A percentile compares a stretch with the other conserved stretches of the same genome.
These are phyloP conservation scores for Ormyrus pomaceus DNA, from an alignment of 2,888 invertebrate genomes.

Conservation along the genomic window DNA sequence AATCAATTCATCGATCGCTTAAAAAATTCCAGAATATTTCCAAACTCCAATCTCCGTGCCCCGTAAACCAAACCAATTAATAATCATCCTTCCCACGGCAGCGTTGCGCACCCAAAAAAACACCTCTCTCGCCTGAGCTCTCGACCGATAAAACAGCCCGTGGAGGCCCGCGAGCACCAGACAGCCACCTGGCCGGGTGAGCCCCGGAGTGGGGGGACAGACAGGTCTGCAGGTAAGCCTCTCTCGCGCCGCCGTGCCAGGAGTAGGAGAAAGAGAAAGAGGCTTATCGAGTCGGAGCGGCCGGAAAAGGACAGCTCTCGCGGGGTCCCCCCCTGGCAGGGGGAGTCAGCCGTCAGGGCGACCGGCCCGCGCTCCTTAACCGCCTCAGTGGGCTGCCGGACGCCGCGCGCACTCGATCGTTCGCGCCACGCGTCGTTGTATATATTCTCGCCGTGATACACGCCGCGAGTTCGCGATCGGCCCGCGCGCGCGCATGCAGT, in stretches of 20 bases:
- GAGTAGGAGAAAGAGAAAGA: conserved; percentile 60
- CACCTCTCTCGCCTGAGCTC: no score
- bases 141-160: conserved; percentile 26
- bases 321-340: conserved; percentile 2
- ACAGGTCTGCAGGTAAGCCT: conserved; percentile 19
- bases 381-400: conserved; percentile 57
- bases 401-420: conserved; percentile 57
- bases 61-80: no score
- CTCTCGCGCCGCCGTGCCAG: conserved; percentile 37
- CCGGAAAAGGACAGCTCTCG: conserved; percentile 30
- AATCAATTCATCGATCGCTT: no score
- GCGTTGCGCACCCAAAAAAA: no score
- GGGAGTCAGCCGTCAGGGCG: conserved; percentile 31
- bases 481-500: no score
- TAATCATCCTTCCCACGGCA: no score
- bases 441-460: neutral
- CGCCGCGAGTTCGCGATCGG: neutral
- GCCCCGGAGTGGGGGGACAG: no score
- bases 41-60: no score
- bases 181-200: no score
- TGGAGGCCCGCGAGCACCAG: no score
- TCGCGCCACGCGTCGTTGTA: no score
- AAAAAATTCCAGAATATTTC: no score
- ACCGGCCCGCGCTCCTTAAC: conserved; percentile 25
- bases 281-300: conserved; percentile 14